phyloP scores from a whole-genome alignment of 2,888 invertebrate genomes.

The Tinea semifulvella region DNA sequence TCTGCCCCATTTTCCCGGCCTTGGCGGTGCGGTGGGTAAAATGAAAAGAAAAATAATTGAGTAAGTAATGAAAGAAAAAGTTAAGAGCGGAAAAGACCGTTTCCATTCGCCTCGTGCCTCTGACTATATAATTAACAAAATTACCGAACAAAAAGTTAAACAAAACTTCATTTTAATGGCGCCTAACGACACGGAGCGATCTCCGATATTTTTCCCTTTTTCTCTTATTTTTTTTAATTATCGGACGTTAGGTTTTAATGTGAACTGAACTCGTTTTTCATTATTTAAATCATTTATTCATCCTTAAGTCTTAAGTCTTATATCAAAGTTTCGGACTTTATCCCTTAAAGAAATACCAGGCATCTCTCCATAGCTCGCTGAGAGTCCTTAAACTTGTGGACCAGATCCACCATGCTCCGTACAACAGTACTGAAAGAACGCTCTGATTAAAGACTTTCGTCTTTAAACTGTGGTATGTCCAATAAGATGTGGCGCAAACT shows the following conservation, averaged over 20 bases:
- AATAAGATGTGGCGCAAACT: no score
- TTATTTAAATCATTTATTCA: no score
- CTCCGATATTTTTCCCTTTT: neutral
- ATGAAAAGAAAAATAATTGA: conserved; percentile 26
- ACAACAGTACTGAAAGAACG: no score
- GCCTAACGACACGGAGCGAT: neutral
- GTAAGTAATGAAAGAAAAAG: conserved; percentile 41
- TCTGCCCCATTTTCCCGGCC: neutral
- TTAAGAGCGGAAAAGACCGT: conserved; percentile 21
- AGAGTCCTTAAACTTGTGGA: no score
- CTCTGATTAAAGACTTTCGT: no score
- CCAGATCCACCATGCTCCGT: no score
- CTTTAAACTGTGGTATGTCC: no score
- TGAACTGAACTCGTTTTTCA: no score
- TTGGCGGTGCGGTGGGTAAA: neutral
- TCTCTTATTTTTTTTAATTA: neutral
- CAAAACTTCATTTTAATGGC: conserved; percentile 13
- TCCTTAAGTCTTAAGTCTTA: no score
- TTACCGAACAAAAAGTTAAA: conserved; percentile 22
- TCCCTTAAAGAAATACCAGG: no score
- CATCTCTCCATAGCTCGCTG: no score
- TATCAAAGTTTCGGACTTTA: no score
- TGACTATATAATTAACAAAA: conserved; percentile 41
- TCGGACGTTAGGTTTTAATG: neutral
- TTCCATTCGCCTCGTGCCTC: conserved; percentile 20